phyloP scores from a whole-genome alignment of 2,888 invertebrate species.

The Merodon equestris region DNA sequence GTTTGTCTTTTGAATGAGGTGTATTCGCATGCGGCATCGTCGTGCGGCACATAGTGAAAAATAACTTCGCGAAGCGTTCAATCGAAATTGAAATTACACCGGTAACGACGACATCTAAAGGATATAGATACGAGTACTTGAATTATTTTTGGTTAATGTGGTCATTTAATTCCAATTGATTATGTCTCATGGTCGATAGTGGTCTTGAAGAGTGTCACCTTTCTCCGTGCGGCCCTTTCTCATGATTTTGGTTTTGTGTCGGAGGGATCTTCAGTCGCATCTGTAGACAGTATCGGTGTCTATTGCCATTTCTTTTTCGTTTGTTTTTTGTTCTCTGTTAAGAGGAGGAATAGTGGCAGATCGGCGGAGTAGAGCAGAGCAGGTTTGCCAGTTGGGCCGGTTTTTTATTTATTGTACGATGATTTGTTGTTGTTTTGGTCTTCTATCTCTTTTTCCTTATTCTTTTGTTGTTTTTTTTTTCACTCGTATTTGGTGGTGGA shows the following conservation, averaged over 20 bases:
- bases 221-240: too few relatives aligned
- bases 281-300: conserved; percentile 33
- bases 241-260: too few relatives aligned
- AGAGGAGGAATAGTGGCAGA: conserved; percentile 14
- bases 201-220: conserved; percentile 13
- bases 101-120: conserved; percentile 3
- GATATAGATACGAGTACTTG: too few relatives aligned
- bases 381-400: conserved; percentile 57
- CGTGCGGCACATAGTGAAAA: background rate
- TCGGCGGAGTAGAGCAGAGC: conserved; percentile 11
- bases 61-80: conserved; percentile 32
- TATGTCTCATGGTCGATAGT: background rate
- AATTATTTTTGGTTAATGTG: too few relatives aligned
- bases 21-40: conserved; percentile 14
- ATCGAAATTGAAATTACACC: conserved; percentile 28
- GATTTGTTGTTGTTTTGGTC: conserved; percentile 37
- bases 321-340: conserved; percentile 22
- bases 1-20: conserved; percentile 67
- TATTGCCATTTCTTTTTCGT: conserved; percentile 31
- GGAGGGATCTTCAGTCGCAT: too few relatives aligned
- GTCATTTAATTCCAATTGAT: conserved; percentile 24
- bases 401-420: conserved; percentile 49
- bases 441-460: conserved; percentile 29
- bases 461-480: conserved; percentile 3
- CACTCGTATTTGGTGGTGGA: conserved; percentile 28